Base-by-base conservation (phyloP, 2,888 invertebrate genomes). In the Acanthosepion esculentum region DNA sequence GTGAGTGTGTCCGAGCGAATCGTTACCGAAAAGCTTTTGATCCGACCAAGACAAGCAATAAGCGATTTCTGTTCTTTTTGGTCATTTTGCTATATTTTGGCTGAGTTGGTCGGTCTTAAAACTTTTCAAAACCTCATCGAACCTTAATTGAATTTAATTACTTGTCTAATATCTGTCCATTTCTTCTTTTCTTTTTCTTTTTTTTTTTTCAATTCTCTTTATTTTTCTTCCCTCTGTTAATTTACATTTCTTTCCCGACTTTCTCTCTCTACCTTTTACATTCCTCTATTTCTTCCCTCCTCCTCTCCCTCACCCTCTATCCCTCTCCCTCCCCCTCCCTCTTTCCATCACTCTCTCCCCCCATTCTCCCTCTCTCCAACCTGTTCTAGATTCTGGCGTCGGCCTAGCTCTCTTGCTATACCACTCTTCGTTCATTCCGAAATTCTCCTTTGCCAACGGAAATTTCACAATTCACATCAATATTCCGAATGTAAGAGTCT, bases 121-220 rank as follows among this genome's bases (percentile, higher is more conserved):
- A 41, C 41, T 41, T 41, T 41, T 41, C 2, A 41, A 41, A 41
- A 41, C 3, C 41, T 41, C 41, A 41, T 41, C 41, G 41, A 59
- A 59, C 23, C 23, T 23, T 23, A 23, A 59, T 59, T 59, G 23
- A 59, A 59, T 59, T 59, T 59, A 59, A 59, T 59, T 59, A 55
- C 55, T 18, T 18, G 55, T 55, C 55, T 55, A 15, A 55, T n/a
- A 3, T 78, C 12, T n/a, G 1, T 15, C 8, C 12, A 3, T n/a
- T n/a, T 10, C n/a, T 0, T 12, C 12, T 12, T n/a, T n/a, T 10
- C n/a, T 0, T 18, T n/a, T 12, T 3, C n/a, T n/a, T 1, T 15
- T n/a, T 1, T 15, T n/a, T n/a, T 15, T 29, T 10, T 29, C 29
- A 1, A 10, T n/a, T 78, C 78, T 78, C 78, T 29, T n/a, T 78